phyloP scores from a whole-genome alignment of 2,888 invertebrate species.

The Philereme transversata region DNA sequence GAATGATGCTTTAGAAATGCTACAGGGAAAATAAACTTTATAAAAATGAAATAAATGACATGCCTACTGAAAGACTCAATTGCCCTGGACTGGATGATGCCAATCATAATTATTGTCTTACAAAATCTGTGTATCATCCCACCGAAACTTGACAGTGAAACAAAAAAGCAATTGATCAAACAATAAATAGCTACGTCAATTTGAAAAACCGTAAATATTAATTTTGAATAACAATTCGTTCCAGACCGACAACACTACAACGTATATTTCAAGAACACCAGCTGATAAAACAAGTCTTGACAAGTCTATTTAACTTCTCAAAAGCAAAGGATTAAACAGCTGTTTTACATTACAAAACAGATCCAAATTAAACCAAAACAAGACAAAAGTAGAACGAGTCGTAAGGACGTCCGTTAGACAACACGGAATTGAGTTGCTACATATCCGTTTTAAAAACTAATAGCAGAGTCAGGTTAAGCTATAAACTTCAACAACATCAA shows the following conservation, averaged over 20 bases:
- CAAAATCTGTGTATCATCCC: no score
- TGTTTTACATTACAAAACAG: slow-evolving; percentile 28
- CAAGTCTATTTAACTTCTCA: slow-evolving; percentile 22
- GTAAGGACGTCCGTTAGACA: slow-evolving; percentile 33
- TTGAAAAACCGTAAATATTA: slow-evolving; percentile 10
- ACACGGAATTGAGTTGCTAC: slow-evolving; percentile 6
- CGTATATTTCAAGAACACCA: slow-evolving; percentile 16
- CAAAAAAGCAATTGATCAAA: slow-evolving; percentile 9
- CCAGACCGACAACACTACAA: slow-evolving; percentile 1
- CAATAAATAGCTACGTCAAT: slow-evolving; percentile 7
- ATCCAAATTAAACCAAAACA: slow-evolving; percentile 21
- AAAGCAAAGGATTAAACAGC: slow-evolving; percentile 26
- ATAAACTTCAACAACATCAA: not conserved
- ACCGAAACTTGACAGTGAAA: no score
- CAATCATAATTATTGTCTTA: no score
- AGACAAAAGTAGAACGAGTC: slow-evolving; percentile 26
- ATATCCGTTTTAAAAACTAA: slow-evolving; percentile 6
- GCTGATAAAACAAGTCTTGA: slow-evolving; percentile 32
- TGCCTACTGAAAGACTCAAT: no score
- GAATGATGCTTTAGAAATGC: no score
- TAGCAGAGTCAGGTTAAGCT: not conserved
- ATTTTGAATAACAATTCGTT: not conserved
- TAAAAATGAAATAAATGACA: no score
- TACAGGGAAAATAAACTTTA: no score
- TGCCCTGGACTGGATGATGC: no score